A percentile compares a stretch with the other conserved stretches of the same genome.
Conservation (phyloP, 2,797 vertebrate genomes). For the Danionella dracula region DNA sequence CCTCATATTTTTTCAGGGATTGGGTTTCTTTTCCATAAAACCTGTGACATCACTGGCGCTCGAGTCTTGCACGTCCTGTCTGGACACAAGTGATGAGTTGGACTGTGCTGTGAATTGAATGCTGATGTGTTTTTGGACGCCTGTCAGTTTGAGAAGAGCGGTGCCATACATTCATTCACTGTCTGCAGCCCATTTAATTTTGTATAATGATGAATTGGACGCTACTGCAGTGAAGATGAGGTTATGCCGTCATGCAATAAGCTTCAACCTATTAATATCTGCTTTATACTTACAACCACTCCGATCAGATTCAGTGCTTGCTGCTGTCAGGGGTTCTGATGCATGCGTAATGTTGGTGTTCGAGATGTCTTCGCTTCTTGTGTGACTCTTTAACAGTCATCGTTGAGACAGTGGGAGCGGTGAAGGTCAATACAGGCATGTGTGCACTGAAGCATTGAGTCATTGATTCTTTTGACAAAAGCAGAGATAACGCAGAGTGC, state of each 20-base stretch:
- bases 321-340: not conserved
- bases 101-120: constrained; percentile 12
- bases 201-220: not conserved
- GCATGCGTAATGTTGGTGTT: not conserved
- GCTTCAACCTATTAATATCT: not conserved
- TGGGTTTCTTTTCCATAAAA: not conserved
- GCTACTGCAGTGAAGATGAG: not conserved
- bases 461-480: constrained; percentile 31
- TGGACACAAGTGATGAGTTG: constrained; percentile 30
- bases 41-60: not conserved
- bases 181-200: not conserved
- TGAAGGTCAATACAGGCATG: constrained; percentile 24
- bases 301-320: not conserved
- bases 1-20: not conserved
- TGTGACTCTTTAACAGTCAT: not conserved
- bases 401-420: not conserved
- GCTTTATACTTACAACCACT: not conserved
- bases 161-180: not conserved
- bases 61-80: constrained; percentile 22
- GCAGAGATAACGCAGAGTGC: constrained; percentile 14
- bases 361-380: not conserved
- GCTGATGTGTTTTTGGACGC: constrained; percentile 9
- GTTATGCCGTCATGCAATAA: not conserved
- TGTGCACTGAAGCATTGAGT: constrained; percentile 23
- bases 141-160: not conserved